Evolutionary conservation across 2,113 vertebrate species (phyloP), one percentile per base, ranked within the genome.

Genomic region (Pampusana beccarii): DNA sequence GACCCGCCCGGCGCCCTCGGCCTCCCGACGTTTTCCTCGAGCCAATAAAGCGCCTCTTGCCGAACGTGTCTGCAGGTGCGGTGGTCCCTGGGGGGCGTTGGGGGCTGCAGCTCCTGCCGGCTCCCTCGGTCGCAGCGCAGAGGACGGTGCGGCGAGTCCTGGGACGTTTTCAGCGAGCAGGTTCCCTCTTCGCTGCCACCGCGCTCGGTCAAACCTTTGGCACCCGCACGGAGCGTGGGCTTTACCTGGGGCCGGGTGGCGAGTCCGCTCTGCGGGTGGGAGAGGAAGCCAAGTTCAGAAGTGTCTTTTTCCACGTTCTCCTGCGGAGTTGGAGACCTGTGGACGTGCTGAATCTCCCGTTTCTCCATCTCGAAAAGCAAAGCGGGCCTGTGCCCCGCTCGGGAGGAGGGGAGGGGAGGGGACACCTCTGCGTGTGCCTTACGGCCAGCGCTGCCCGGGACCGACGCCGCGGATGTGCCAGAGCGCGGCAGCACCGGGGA

Each of bases 171-270:
- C 24, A 0, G 0, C 10, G 72, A 44, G 61, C 34, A 29, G 26
- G 3, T 24, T 57, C 40, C 60, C 1, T 0, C 17, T 40, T 5
- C 5, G 17, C 14, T 14, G 58, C 65, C 13, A 7, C 65, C 26
- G 34, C 3, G 0, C 36, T 25, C 24, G 36, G 51, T 34, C 9
- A 56, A 40, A 20, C 33, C 42, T 42, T 46, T 24, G 72, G 40
- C 56, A 12, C n/a, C 29, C 12, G 38, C 24, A 15, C 33, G 11
- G 23, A 10, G 6, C 0, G 0, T 8, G 3, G 16, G 16, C 24
- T 73, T 73, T 19, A 17, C 6, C 18, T 13, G 10, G 65, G 66
- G 53, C n/a, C 21, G 79, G 42, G 24, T 36, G 21, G 7, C 1
- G 29, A 12, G 15, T n/a, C 38, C 46, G 54, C 21, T 51, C 11